Conservation (phyloP, 1,140 invertebrate species). For the Brachionus sp. region DNA sequence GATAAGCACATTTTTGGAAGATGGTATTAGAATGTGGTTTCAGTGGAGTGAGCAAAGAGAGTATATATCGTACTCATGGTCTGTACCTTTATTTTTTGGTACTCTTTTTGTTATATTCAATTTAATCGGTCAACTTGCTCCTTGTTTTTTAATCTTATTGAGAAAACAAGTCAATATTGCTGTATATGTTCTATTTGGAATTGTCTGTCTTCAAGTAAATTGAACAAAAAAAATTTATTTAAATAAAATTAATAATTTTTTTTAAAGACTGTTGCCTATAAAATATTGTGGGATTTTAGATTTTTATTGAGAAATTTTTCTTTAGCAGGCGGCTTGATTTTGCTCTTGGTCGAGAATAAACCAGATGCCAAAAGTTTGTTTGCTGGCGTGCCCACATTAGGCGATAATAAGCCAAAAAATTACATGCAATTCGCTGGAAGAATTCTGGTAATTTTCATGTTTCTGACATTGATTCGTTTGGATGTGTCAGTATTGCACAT, state of each 20-base stretch:
- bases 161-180: constrained; percentile 88
- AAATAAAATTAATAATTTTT: constrained; percentile 48
- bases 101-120: constrained; percentile 89
- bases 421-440: constrained; percentile 92
- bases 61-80: constrained; percentile 70
- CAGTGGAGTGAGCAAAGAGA: constrained; percentile 97
- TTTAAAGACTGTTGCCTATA: constrained; percentile 88
- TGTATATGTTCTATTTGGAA: constrained; percentile 88
- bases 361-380: constrained; percentile 84
- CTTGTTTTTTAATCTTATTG: constrained; percentile 88
- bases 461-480: constrained; percentile 88
- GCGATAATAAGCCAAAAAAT: constrained; percentile 94
- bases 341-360: constrained; percentile 88
- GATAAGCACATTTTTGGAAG: constrained; percentile 98
- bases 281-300: constrained; percentile 95
- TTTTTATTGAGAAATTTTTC: constrained; percentile 87
- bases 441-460: constrained; percentile 96
- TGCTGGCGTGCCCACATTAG: constrained; percentile 88
- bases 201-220: constrained; percentile 81
- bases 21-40: constrained; percentile 97
- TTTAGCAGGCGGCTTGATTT: constrained; percentile 84
- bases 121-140: constrained; percentile 87
- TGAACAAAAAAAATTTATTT: background rate
- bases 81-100: constrained; percentile 68
- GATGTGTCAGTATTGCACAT: constrained; percentile 69